These are phyloP conservation scores for Vidua macroura DNA, from an alignment of 2,113 vertebrate species.

Conservation along the genomic window DNA sequence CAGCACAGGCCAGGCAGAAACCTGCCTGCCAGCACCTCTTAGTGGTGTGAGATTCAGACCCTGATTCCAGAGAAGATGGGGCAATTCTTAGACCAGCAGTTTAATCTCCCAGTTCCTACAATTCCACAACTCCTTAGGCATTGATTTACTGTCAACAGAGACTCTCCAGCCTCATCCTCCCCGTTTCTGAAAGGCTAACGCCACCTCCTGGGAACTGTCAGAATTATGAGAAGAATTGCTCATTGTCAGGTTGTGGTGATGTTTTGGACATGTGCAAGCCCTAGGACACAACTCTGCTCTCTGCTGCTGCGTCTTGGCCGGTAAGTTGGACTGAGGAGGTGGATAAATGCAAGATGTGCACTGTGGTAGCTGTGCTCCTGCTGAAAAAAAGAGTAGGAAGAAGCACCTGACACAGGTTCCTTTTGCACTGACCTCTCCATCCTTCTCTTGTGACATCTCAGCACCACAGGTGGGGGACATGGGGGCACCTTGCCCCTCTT, in stretches of 20 bases:
- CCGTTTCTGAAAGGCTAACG: neutral
- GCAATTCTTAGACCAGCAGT: neutral
- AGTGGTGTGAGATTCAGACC: neutral
- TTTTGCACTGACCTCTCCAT: neutral
- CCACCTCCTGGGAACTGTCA: constrained; percentile 47
- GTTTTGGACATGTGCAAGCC: neutral
- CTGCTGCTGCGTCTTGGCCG: neutral
- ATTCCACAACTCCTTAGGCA: neutral
- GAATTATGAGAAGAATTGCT: neutral
- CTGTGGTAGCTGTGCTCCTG: neutral
- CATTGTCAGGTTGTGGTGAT: neutral
- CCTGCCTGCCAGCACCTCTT: neutral
- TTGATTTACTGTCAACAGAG: neutral
- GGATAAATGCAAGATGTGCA: neutral
- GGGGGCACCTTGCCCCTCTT: neutral
- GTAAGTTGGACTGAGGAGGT: neutral
- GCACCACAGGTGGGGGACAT: neutral
- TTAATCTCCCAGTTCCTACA: neutral
- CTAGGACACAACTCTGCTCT: neutral
- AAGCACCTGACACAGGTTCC: neutral
- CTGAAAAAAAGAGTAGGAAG: neutral
- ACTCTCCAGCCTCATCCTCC: neutral
- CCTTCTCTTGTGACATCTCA: neutral
- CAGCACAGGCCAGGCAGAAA: neutral
- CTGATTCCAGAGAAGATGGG: neutral